A percentile compares a stretch with the other conserved stretches of the same genome.
phyloP scores from a whole-genome alignment of 1,140 invertebrate species.

The Drosophila insularis region DNA sequence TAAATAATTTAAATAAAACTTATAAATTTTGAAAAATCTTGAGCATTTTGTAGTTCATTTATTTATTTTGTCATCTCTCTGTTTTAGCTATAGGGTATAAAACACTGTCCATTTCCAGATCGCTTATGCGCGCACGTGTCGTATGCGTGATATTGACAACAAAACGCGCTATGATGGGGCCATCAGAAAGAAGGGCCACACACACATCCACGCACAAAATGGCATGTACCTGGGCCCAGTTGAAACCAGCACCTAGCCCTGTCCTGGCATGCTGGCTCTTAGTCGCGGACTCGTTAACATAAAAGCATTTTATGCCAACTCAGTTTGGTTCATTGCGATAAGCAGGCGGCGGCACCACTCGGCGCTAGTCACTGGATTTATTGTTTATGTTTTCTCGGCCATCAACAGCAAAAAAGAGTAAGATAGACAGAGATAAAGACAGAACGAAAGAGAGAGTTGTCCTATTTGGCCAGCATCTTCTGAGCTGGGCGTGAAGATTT shows the following conservation, averaged over 20 bases:
- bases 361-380: constrained; percentile 18
- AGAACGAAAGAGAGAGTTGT: background rate
- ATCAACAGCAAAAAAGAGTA: background rate
- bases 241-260: background rate
- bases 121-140: background rate
- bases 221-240: constrained; percentile 14
- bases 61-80: too few relatives aligned
- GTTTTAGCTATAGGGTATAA: constrained; percentile 26
- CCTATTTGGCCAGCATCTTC: background rate
- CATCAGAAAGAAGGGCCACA: background rate
- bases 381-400: constrained; percentile 25
- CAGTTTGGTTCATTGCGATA: constrained; percentile 29
- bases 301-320: constrained; percentile 4
- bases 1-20: background rate
- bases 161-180: background rate
- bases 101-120: background rate
- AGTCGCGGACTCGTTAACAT: constrained; percentile 12
- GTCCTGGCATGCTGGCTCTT: background rate
- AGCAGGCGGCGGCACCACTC: constrained; percentile 8
- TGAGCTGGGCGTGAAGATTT: constrained; percentile 34
- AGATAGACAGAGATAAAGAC: too few relatives aligned
- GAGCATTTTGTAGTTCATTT: background rate
- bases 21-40: background rate
- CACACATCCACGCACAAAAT: constrained; percentile 1
- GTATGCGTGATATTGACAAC: constrained; percentile 30